These are phyloP conservation scores for Drosophila pruinosa DNA, from an alignment of 1,140 invertebrate genomes.

Conservation along the genomic window DNA sequence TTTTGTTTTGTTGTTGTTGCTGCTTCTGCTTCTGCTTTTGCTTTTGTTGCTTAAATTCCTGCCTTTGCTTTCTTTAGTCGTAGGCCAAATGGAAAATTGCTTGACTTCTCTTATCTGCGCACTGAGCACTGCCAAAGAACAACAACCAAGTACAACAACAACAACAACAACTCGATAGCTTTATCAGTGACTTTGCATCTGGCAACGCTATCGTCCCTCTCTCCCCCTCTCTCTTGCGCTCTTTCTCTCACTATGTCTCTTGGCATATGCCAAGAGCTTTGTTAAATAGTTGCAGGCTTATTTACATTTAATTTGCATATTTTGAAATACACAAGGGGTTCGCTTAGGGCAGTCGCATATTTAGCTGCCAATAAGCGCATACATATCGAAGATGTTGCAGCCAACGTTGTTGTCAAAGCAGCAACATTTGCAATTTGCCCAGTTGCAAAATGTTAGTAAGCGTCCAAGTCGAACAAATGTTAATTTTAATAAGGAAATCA, in stretches of 20 bases:
- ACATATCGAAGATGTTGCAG: conserved; percentile 22
- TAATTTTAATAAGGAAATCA: no score
- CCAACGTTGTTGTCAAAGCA: not conserved
- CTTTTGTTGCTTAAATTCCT: not conserved
- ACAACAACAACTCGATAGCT: conserved; percentile 8
- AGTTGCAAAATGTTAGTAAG: conserved; percentile 30
- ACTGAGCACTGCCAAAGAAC: conserved; percentile 45
- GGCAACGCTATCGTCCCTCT: conserved; percentile 2
- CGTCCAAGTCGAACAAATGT: not conserved
- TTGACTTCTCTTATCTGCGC: conserved; percentile 24
- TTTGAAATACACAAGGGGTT: conserved; percentile 28
- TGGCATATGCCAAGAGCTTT: not conserved
- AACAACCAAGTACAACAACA: conserved; percentile 2
- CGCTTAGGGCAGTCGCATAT: conserved; percentile 16
- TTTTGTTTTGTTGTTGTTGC: conserved; percentile 14
- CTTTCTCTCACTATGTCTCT: not conserved
- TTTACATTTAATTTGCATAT: conserved; percentile 82
- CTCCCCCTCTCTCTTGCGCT: not conserved
- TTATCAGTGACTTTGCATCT: conserved; percentile 38
- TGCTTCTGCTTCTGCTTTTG: not conserved
- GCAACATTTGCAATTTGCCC: not conserved
- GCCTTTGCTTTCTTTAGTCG: conserved; percentile 15
- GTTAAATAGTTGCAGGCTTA: conserved; percentile 70
- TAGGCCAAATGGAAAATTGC: conserved; percentile 35
- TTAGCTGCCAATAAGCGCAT: conserved; percentile 38